phyloP scores from a whole-genome alignment of 2,797 vertebrate species.

The Aplochiton taeniatus region DNA sequence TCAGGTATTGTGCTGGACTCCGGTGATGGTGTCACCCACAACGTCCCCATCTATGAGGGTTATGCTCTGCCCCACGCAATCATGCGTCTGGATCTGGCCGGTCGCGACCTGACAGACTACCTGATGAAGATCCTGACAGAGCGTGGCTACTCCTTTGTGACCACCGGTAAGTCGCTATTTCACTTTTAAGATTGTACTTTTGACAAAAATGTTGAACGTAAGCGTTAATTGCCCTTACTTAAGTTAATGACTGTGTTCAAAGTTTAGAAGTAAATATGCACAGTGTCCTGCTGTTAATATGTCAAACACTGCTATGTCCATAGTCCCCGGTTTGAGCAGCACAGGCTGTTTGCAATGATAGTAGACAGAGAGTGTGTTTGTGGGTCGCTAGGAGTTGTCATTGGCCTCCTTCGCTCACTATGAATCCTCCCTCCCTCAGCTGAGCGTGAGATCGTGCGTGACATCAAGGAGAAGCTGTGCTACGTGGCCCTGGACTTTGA shows the following conservation, averaged over 20 bases:
- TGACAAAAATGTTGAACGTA: no score
- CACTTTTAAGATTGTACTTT: background rate
- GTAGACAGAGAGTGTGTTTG: no score
- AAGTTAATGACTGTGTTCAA: no score
- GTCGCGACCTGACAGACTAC: conserved; percentile 98
- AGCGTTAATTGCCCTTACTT: no score
- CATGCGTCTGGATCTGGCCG: conserved; percentile 97
- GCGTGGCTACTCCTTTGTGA: conserved; percentile 96
- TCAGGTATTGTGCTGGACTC: conserved; percentile 97
- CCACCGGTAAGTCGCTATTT: conserved; percentile 80
- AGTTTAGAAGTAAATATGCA: no score
- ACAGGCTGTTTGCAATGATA: no score
- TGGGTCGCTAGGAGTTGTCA: no score
- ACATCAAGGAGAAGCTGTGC: conserved; percentile 84
- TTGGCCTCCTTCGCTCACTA: background rate
- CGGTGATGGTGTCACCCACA: conserved; percentile 97
- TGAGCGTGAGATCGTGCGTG: conserved; percentile 82
- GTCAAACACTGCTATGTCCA: no score
- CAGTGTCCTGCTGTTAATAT: no score
- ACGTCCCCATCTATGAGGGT: conserved; percentile 97
- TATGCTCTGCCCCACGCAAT: conserved; percentile 97
- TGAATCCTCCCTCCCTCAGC: conserved; percentile 52
- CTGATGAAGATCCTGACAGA: conserved; percentile 99
- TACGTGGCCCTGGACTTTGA: conserved; percentile 83
- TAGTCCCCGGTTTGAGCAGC: no score